Conservation (phyloP, 2,113 vertebrate species). For the Rhinoptilus africanus region DNA sequence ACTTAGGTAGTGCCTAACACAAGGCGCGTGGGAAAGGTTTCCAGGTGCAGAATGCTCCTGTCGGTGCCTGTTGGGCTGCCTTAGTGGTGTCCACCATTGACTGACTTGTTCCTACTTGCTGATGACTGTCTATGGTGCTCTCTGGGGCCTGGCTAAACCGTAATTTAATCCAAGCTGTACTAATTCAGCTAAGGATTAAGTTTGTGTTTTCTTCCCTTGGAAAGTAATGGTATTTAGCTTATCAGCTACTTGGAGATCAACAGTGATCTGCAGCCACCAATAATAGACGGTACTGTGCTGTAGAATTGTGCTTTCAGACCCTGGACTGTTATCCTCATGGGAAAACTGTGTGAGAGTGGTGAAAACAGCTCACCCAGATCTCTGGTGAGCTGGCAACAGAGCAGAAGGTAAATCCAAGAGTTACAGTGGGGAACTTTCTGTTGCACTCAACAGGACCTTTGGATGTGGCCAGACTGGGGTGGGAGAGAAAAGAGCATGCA, state of each 20-base stretch:
- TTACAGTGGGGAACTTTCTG: background rate
- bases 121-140: background rate
- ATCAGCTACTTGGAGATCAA: background rate
- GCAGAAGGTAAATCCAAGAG: background rate
- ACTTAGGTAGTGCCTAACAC: accelerated
- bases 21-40: background rate
- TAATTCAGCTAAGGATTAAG: background rate
- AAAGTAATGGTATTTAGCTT: background rate
- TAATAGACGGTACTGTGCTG: background rate
- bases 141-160: background rate
- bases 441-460: background rate
- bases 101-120: background rate
- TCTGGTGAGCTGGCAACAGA: background rate
- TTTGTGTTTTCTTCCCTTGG: background rate
- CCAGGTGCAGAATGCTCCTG: background rate
- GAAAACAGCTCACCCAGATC: background rate
- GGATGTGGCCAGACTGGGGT: background rate
- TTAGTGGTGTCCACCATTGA: background rate
- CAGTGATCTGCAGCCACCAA: background rate
- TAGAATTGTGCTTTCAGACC: background rate
- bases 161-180: background rate
- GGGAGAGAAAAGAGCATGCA: background rate
- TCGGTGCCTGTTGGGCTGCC: background rate
- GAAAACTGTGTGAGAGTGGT: background rate
- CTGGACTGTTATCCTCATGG: background rate